phyloP scores from a whole-genome alignment of 2,888 invertebrate genomes.

The Nasonovia ribisnigri region DNA sequence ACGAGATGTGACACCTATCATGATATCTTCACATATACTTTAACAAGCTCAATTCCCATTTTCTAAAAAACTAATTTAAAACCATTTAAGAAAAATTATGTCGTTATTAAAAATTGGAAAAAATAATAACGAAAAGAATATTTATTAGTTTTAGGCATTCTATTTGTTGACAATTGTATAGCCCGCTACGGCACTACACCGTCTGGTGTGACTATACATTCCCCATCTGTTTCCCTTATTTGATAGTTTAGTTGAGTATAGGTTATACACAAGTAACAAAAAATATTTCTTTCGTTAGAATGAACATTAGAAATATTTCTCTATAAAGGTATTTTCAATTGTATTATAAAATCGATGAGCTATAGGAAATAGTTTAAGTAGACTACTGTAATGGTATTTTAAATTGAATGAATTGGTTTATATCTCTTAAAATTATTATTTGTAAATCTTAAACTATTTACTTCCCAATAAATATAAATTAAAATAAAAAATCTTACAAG shows the following conservation, averaged over 20 bases:
- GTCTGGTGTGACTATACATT: background rate
- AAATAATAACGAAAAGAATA: background rate
- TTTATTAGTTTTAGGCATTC: background rate
- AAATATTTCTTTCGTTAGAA: background rate
- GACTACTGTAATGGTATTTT: background rate
- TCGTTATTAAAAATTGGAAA: background rate
- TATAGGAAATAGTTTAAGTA: background rate
- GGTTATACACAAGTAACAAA: background rate
- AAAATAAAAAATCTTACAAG: background rate
- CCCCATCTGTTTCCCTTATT: background rate
- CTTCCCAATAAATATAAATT: background rate
- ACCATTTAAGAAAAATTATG: background rate
- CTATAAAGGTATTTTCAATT: background rate
- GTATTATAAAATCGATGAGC: background rate
- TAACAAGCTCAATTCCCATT: background rate
- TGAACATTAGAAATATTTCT: background rate
- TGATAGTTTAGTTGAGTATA: background rate
- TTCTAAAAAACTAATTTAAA: background rate
- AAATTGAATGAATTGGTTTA: background rate
- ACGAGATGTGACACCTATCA: too few relatives aligned
- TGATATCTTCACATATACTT: too few relatives aligned
- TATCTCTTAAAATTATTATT: background rate
- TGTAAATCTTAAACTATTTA: background rate
- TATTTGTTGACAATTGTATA: background rate
- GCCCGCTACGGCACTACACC: too few relatives aligned